Conservation (phyloP, 2,888 invertebrate genomes). For the Agonopterix heracliana region DNA sequence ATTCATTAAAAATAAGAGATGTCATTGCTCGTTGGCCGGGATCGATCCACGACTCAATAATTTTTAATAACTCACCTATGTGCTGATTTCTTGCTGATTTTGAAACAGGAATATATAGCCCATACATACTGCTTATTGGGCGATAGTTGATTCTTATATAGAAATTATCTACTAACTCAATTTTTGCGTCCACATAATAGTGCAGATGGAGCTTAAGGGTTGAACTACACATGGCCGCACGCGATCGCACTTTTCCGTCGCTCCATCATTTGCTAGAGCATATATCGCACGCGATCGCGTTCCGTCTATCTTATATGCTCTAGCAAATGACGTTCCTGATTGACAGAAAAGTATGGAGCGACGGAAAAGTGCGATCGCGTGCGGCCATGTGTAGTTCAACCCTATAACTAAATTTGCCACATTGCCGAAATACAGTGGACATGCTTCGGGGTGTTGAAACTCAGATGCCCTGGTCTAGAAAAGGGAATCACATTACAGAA, state of each 20-base stretch:
- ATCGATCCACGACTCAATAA: slow-evolving; percentile 12
- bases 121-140: background rate
- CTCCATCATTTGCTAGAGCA: no score
- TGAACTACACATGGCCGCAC: no score
- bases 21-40: slow-evolving; percentile 15
- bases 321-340: no score
- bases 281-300: no score
- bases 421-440: background rate
- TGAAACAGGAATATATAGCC: background rate
- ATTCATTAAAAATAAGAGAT: slow-evolving; percentile 9
- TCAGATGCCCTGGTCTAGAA: background rate
- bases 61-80: slow-evolving; percentile 6
- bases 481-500: background rate
- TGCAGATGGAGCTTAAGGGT: background rate
- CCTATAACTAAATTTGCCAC: background rate
- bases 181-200: background rate
- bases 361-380: no score
- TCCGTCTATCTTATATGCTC: no score
- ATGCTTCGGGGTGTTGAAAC: background rate
- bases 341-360: no score
- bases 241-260: no score
- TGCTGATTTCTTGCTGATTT: background rate
- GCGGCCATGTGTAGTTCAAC: no score
- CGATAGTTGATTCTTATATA: background rate
- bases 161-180: background rate